Percentiles rank a stretch among this genome's conserved stretches.
phyloP scores from a whole-genome alignment of 1,140 invertebrate species.

The Ectropis grisescens region DNA sequence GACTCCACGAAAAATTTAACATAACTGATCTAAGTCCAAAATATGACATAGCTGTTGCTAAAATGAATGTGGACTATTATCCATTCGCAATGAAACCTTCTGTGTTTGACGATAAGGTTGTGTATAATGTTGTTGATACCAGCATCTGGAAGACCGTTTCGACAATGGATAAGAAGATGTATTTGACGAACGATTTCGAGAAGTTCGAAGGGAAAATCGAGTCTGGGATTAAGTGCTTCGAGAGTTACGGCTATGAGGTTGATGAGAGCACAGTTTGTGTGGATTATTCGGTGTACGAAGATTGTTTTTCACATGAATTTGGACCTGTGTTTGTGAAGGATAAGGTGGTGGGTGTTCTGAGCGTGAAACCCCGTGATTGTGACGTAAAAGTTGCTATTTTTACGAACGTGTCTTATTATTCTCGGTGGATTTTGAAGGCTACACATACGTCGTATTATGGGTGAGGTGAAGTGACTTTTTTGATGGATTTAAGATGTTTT shows the following conservation, averaged over 20 bases:
- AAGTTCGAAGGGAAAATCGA: conserved; percentile 22
- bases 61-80: conserved; percentile 28
- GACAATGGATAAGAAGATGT: conserved; percentile 44
- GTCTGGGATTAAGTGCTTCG: conserved; percentile 18
- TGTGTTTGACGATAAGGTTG: conserved; percentile 19
- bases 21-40: conserved; percentile 11
- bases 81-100: conserved; percentile 23
- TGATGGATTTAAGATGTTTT: too few species aligned
- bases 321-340: conserved; percentile 37
- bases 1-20: conserved; percentile 39
- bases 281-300: conserved; percentile 30
- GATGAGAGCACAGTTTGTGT: conserved; percentile 40
- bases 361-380: conserved; percentile 37
- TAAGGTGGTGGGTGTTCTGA: conserved; percentile 38
- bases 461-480: conserved; percentile 11
- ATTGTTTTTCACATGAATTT: conserved; percentile 51
- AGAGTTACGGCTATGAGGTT: conserved; percentile 26
- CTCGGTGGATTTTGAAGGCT: conserved; percentile 43
- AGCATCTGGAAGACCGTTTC: conserved; percentile 51
- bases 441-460: conserved; percentile 33
- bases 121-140: conserved; percentile 16
- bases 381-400: conserved; percentile 43
- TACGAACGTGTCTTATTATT: conserved; percentile 48
- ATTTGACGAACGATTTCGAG: conserved; percentile 46
- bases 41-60: conserved; percentile 48